These are phyloP conservation scores for Alsophila aescularia DNA, from an alignment of 2,888 invertebrate species.

Conservation along the genomic window DNA sequence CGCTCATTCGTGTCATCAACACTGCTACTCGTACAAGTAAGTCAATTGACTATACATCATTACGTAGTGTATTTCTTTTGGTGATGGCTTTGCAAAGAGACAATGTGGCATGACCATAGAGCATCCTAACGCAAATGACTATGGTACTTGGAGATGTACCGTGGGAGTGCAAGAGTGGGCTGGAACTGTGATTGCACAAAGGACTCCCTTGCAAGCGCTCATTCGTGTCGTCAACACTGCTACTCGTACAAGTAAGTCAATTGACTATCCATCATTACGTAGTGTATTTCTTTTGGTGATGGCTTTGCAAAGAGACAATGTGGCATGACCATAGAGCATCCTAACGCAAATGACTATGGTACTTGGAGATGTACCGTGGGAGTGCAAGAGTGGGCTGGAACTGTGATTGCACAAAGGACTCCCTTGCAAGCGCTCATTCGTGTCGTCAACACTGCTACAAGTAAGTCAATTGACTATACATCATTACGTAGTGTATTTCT, in stretches of 20 bases:
- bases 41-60: neutral
- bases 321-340: slow-evolving; percentile 74
- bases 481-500: too few species aligned
- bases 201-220: slow-evolving; percentile 70
- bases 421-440: slow-evolving; percentile 74
- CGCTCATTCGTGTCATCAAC: slow-evolving; percentile 59
- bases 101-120: slow-evolving; percentile 81
- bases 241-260: slow-evolving; percentile 29
- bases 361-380: slow-evolving; percentile 81
- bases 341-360: slow-evolving; percentile 60
- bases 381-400: slow-evolving; percentile 56
- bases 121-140: slow-evolving; percentile 58
- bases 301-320: slow-evolving; percentile 73
- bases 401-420: slow-evolving; percentile 43
- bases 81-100: slow-evolving; percentile 67
- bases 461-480: slow-evolving; percentile 3
- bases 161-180: slow-evolving; percentile 66
- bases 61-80: too few species aligned
- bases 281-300: slow-evolving; percentile 56
- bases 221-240: slow-evolving; percentile 51
- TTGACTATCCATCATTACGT: neutral
- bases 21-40: slow-evolving; percentile 31
- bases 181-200: slow-evolving; percentile 44
- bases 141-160: slow-evolving; percentile 77
- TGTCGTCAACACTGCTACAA: slow-evolving; percentile 40